Conservation (phyloP, 1,140 invertebrate genomes). For the Tigriopus japonicus region DNA sequence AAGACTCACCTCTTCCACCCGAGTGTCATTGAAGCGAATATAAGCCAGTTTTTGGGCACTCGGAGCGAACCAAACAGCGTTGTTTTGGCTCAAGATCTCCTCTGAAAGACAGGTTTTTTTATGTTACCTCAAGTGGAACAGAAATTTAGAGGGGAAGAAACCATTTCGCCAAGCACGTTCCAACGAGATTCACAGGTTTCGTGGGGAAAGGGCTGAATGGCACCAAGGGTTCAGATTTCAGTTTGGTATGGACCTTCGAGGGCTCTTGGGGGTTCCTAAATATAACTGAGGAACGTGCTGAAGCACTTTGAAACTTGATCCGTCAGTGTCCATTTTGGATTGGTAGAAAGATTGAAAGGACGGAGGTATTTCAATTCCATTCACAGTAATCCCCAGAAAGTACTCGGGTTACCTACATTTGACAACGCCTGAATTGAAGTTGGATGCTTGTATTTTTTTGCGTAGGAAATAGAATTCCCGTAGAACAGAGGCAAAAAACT, state of each 20-base stretch:
- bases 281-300: not conserved
- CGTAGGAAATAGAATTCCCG: too few relatives aligned
- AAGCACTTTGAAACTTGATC: too few relatives aligned
- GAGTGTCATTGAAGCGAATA: slow-evolving; percentile 68
- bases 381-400: too few relatives aligned
- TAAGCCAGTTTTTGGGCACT: slow-evolving; percentile 65
- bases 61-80: slow-evolving; percentile 73
- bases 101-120: slow-evolving; percentile 36
- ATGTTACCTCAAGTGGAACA: not conserved
- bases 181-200: not conserved
- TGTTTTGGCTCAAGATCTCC: slow-evolving; percentile 59
- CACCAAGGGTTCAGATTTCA: not conserved
- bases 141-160: not conserved
- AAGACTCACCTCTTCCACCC: slow-evolving; percentile 48
- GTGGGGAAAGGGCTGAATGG: not conserved
- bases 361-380: too few relatives aligned
- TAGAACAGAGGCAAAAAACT: too few relatives aligned
- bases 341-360: too few relatives aligned
- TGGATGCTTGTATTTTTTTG: too few relatives aligned
- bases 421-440: too few relatives aligned
- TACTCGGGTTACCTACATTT: too few relatives aligned
- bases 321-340: too few relatives aligned
- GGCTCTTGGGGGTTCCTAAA: not conserved
- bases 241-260: not conserved
- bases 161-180: too few relatives aligned